These are phyloP conservation scores for Pollicipes pollicipes DNA, from an alignment of 1,140 invertebrate species.

Conservation along the genomic window DNA sequence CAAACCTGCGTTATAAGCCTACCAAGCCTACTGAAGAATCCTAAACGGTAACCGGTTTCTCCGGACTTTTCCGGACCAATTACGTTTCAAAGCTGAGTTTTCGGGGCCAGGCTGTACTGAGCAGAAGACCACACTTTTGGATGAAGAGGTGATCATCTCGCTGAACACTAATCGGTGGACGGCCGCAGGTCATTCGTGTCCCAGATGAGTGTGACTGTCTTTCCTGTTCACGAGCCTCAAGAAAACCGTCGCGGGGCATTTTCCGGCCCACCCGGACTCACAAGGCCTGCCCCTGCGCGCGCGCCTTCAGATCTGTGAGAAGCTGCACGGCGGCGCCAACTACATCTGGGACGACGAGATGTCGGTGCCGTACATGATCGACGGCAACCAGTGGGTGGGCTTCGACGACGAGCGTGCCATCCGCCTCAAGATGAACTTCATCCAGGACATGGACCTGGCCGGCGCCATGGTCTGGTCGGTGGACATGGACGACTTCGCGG, in stretches of 20 bases:
- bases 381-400: slow-evolving; percentile 77
- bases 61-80: too few species aligned
- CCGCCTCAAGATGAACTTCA: slow-evolving; percentile 71
- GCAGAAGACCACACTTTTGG: too few species aligned
- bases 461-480: slow-evolving; percentile 95
- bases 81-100: too few species aligned
- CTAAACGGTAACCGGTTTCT: too few species aligned
- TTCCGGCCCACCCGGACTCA: not conserved
- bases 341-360: slow-evolving; percentile 82
- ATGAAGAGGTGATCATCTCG: not conserved
- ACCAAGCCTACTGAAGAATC: too few species aligned
- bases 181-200: too few species aligned
- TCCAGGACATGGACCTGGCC: slow-evolving; percentile 69
- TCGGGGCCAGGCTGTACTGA: too few species aligned
- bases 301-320: slow-evolving; percentile 58
- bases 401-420: slow-evolving; percentile 77
- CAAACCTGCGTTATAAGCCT: too few species aligned
- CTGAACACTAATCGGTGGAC: not conserved
- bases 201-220: too few species aligned
- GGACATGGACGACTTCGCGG: slow-evolving; percentile 90
- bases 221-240: too few species aligned
- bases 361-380: slow-evolving; percentile 64
- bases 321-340: slow-evolving; percentile 66
- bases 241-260: not conserved
- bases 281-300: not conserved